phyloP scores from a whole-genome alignment of 2,113 vertebrate species.

The Pluvianellus socialis region DNA sequence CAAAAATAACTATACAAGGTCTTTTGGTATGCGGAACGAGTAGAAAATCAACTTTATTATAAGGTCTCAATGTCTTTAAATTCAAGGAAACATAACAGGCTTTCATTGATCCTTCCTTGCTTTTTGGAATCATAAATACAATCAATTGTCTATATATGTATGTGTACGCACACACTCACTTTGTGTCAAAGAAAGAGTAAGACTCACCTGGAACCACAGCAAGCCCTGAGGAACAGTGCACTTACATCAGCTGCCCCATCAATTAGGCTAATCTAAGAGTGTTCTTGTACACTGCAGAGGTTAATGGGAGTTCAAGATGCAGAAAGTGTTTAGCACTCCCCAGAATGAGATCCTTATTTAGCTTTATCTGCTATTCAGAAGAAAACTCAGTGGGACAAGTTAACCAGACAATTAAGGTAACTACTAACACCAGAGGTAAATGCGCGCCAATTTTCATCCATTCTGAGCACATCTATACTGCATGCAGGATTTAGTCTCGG shows the following conservation, averaged over 20 bases:
- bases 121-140: not conserved
- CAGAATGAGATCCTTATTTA: not conserved
- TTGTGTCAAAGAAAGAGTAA: not conserved
- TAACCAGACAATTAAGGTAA: not conserved
- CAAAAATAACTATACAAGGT: conserved; percentile 14
- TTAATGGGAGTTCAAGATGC: not conserved
- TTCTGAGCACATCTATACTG: not conserved
- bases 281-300: not conserved
- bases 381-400: not conserved
- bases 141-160: not conserved
- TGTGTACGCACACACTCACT: not conserved
- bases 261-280: not conserved
- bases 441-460: not conserved
- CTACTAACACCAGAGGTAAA: not conserved
- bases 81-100: not conserved
- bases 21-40: conserved; percentile 9
- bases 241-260: not conserved
- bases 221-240: not conserved
- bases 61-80: not conserved
- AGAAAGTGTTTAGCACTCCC: not conserved
- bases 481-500: not conserved
- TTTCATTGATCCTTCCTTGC: not conserved
- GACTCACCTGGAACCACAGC: not conserved
- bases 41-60: not conserved
- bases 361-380: not conserved